Percentiles rank a stretch among this genome's conserved stretches.
These are phyloP conservation scores for Orthosia gothica DNA, from an alignment of 2,888 invertebrate species.

Conservation along the genomic window DNA sequence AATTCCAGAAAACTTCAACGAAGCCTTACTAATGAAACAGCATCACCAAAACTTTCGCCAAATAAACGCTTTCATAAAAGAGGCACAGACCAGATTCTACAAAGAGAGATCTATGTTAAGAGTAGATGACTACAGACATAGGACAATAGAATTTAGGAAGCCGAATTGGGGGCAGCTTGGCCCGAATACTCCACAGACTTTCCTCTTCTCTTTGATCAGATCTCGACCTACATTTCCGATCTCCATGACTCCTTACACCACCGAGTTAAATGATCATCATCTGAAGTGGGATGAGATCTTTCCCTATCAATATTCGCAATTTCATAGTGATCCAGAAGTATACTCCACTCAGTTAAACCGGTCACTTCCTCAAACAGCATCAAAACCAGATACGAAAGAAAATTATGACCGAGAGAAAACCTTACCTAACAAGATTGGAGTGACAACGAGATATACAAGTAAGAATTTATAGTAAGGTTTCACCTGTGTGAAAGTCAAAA, in stretches of 20 bases:
- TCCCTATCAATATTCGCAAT: neutral
- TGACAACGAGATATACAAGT: neutral
- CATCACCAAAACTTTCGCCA: slow-evolving; percentile 14
- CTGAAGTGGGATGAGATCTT: slow-evolving; percentile 20
- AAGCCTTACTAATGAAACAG: slow-evolving; percentile 8
- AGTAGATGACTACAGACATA: neutral
- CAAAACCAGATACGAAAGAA: neutral
- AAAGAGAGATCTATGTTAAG: neutral
- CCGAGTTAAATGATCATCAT: neutral
- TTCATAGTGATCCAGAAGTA: neutral
- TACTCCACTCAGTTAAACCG: fast-evolving
- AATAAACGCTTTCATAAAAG: slow-evolving; percentile 21
- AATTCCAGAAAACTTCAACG: slow-evolving; percentile 38
- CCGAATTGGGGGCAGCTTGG: neutral
- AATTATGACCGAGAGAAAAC: neutral
- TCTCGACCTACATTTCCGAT: neutral
- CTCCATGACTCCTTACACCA: slow-evolving; percentile 2
- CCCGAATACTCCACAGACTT: fast-evolving
- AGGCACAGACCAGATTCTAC: neutral
- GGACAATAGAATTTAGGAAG: neutral
- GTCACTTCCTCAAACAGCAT: neutral
- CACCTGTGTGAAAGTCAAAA: no score
- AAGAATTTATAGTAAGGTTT: neutral
- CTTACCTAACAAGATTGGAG: neutral
- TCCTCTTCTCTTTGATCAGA: neutral